Evolutionary conservation across 2,888 invertebrate species (phyloP), one percentile per base, ranked within the genome.

Genomic region (Drosophila rubida): DNA sequence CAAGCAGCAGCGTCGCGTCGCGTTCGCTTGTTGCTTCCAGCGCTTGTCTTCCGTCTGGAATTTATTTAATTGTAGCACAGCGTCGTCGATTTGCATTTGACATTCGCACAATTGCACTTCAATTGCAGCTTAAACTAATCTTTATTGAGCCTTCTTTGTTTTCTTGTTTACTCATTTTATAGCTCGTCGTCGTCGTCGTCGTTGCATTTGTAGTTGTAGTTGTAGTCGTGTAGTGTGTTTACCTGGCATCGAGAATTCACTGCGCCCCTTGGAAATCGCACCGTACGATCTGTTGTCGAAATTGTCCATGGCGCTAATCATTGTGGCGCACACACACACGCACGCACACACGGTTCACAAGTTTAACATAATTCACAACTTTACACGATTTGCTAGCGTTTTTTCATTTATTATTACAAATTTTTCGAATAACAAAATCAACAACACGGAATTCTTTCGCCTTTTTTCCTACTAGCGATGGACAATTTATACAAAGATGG

Each of bases 191-290:
- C 27, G 49, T 27, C 48, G 58, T 45, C 32, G 25, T 7, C 22
- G 23, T 53, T 32, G 30, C 4, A n/a, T 11, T 39, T 37, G 25
- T 16, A 8, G 0, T 32, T 32, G 32, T 32, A 32, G 11, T 49
- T 66, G 49, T 61, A 32, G 41, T 53, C 14, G 37, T 27, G 32
- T 35, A 54, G 39, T 45, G 32, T 61, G 74, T 81, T 88, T 90
- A 92, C 91, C 91, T 91, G 91, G 90, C 84, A 88, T 90, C 68
- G 90, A 87, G 81, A 92, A 92, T 79, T 91, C 92, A 84, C 90
- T 91, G 69, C 90, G 89, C 70, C 89, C 87, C 78, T 84, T 86
- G 66, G 91, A 90, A 71, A 91, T 90, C 75, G 91, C 91, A 72
- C 90, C 91, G 75, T 91, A 92, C 63, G 91, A 91, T 79, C 92